Conservation (phyloP, 1,140 invertebrate genomes). For the Mya arenaria region DNA sequence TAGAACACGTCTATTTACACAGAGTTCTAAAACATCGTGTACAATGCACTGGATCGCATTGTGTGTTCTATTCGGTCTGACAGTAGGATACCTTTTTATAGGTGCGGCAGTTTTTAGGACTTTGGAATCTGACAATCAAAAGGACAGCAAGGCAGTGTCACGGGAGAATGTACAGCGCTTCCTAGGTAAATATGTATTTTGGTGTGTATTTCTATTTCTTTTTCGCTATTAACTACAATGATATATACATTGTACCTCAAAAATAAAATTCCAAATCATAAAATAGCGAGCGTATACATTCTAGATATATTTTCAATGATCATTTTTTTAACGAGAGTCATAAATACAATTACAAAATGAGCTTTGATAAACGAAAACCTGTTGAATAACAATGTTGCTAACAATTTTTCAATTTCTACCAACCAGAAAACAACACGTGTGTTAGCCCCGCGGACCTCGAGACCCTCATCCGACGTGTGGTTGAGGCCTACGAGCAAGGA, state of each 20-base stretch:
- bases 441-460: conserved; percentile 36
- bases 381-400: too few species aligned
- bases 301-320: too few species aligned
- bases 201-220: too few species aligned
- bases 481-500: conserved; percentile 48
- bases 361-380: too few species aligned
- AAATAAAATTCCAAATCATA: too few species aligned
- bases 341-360: too few species aligned
- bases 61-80: conserved; percentile 7
- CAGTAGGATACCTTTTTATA: conserved; percentile 44
- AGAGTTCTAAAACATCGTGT: not conserved
- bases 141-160: conserved; percentile 7
- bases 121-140: conserved; percentile 40
- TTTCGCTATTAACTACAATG: too few species aligned
- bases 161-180: conserved; percentile 2
- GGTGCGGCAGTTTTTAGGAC: conserved; percentile 56
- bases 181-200: conserved; percentile 47
- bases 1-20: too few species aligned
- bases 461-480: conserved; percentile 15
- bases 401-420: too few species aligned
- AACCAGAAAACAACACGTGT: conserved; percentile 51
- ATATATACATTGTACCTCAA: too few species aligned
- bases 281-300: too few species aligned
- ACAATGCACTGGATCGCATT: conserved; percentile 47
- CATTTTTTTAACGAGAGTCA: too few species aligned